Percentiles rank a stretch among this genome's conserved stretches.
Evolutionary conservation across 1,140 invertebrate species (phyloP).

Genomic region (Ceratoteleas bidentatus): DNA sequence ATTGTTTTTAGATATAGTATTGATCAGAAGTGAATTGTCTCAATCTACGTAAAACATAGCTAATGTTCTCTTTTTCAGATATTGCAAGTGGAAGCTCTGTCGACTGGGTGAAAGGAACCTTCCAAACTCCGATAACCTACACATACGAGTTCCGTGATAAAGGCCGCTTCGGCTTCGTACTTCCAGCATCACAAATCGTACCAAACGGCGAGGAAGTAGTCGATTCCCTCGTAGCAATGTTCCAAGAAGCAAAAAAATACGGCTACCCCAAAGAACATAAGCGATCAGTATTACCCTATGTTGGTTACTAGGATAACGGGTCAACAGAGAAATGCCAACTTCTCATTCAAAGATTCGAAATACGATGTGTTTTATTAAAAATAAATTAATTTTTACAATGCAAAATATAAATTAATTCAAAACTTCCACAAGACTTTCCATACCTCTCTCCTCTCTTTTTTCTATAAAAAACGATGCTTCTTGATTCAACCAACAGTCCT

Average conservation of each 20-base stretch:
- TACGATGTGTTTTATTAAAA: constrained; percentile 42
- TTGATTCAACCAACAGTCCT: no score
- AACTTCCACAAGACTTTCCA: not conserved
- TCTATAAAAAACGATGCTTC: not conserved
- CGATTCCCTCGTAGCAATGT: constrained; percentile 48
- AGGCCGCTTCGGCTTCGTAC: constrained; percentile 79
- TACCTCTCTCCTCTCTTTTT: not conserved
- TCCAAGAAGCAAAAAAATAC: constrained; percentile 56
- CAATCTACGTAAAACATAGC: no score
- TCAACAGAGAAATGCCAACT: no score
- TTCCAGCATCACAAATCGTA: constrained; percentile 82
- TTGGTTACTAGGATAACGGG: no score
- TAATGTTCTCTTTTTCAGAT: no score
- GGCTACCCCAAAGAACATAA: constrained; percentile 5
- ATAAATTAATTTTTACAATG: constrained; percentile 47
- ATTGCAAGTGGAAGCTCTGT: constrained; percentile 71
- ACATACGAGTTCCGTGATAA: constrained; percentile 83
- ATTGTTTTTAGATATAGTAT: no score
- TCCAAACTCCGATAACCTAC: constrained; percentile 82
- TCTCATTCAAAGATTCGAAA: constrained; percentile 16
- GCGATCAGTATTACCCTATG: no score
- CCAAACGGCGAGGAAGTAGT: constrained; percentile 81
- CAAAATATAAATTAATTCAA: constrained; percentile 31
- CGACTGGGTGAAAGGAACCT: constrained; percentile 83
- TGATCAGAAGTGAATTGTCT: no score